These are phyloP conservation scores for Cataglyphis altisquamis DNA, from an alignment of 2,888 invertebrate species.

Conservation along the genomic window DNA sequence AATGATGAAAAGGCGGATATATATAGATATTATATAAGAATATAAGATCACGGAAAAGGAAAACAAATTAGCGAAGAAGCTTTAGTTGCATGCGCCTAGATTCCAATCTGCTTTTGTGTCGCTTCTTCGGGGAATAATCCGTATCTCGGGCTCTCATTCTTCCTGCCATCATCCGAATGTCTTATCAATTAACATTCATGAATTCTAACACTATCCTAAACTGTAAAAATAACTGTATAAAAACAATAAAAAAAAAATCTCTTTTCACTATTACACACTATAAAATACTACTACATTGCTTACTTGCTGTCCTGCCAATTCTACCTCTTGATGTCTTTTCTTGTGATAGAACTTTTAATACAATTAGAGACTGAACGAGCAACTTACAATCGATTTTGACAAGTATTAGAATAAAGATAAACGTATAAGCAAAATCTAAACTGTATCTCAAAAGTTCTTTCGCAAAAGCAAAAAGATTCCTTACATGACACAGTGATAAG, in stretches of 20 bases:
- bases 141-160: constrained; percentile 35
- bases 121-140: constrained; percentile 70
- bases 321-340: neutral
- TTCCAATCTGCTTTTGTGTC: constrained; percentile 81
- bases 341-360: constrained; percentile 27
- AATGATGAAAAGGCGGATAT: neutral
- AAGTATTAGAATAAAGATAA: neutral
- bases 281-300: constrained; percentile 9
- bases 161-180: constrained; percentile 18
- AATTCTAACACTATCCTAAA: constrained; percentile 21
- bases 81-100: constrained; percentile 84
- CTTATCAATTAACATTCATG: constrained; percentile 33
- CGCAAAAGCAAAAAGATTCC: neutral
- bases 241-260: neutral
- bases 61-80: constrained; percentile 63
- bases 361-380: neutral
- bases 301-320: constrained; percentile 7
- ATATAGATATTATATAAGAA: constrained; percentile 3
- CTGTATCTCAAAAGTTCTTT: constrained; percentile 35
- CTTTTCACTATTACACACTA: neutral
- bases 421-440: neutral
- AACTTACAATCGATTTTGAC: neutral
- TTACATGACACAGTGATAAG: neutral
- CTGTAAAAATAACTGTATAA: constrained; percentile 9
- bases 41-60: constrained; percentile 34